Evolutionary conservation across 2,888 invertebrate genomes (phyloP).

Genomic region (Plusia festucae): DNA sequence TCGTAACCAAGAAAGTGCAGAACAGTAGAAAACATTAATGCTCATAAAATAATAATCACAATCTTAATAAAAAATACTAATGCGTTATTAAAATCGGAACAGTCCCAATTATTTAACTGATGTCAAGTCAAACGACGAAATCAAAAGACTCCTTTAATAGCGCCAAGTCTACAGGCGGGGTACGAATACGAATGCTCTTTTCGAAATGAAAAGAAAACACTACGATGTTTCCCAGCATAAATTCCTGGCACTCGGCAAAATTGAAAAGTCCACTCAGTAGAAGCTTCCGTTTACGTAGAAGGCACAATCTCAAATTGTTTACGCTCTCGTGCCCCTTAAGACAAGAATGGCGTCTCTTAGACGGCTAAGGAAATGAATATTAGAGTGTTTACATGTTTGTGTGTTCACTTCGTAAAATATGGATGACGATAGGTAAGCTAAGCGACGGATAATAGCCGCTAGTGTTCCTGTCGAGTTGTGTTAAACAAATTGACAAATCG

Average conservation of each 20-base stretch:
- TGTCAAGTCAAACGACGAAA: conserved; percentile 47
- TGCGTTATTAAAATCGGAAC: conserved; percentile 27
- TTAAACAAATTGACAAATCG: conserved; percentile 15
- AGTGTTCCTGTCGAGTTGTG: conserved; percentile 15
- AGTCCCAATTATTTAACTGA: conserved; percentile 50
- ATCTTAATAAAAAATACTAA: neutral
- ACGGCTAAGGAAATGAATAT: conserved; percentile 58
- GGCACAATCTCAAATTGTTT: conserved; percentile 82
- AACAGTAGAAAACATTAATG: too few relatives aligned
- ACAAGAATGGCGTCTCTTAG: conserved; percentile 69
- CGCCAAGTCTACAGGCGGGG: conserved; percentile 50
- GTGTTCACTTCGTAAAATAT: conserved; percentile 45
- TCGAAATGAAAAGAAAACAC: conserved; percentile 84
- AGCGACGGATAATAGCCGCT: conserved; percentile 38
- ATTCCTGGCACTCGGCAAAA: conserved; percentile 85
- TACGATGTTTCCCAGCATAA: conserved; percentile 74
- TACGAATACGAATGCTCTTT: conserved; percentile 76
- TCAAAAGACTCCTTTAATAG: conserved; percentile 59
- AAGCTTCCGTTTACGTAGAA: conserved; percentile 76
- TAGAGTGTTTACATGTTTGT: conserved; percentile 58
- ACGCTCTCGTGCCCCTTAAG: conserved; percentile 76
- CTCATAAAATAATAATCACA: neutral
- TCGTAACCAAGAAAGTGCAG: too few relatives aligned
- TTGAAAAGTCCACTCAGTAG: conserved; percentile 84
- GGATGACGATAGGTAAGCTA: conserved; percentile 17